phyloP scores from a whole-genome alignment of 2,113 vertebrate genomes.

The Nothocercus julius region DNA sequence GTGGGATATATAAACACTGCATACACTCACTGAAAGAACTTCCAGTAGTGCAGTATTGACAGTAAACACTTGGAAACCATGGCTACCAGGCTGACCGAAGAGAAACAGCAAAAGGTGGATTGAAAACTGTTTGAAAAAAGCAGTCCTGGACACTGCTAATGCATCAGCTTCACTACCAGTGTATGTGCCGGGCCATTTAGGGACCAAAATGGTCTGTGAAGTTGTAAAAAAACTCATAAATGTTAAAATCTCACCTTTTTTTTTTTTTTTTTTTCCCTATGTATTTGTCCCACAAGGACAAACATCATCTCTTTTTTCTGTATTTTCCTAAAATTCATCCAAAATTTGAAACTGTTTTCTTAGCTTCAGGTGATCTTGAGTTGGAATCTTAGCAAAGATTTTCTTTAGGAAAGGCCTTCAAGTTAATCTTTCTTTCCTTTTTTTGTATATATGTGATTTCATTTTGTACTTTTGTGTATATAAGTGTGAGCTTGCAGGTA shows the following conservation, averaged over 20 bases:
- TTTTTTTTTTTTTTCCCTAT: too few species aligned
- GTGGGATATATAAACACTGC: neutral
- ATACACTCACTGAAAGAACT: neutral
- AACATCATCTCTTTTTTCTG: neutral
- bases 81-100: neutral
- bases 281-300: neutral
- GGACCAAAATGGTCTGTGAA: neutral
- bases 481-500: neutral
- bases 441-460: neutral
- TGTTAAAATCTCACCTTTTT: neutral
- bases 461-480: neutral
- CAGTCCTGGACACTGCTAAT: neutral
- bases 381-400: neutral
- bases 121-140: neutral
- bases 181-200: neutral
- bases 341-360: neutral
- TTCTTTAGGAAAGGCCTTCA: neutral
- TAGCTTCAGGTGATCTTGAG: neutral
- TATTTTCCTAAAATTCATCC: neutral
- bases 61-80: constrained; percentile 3
- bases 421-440: neutral
- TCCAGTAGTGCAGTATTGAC: neutral
- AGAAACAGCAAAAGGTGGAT: neutral
- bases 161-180: fast-evolving
- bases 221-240: neutral